phyloP scores from a whole-genome alignment of 1,140 invertebrate genomes.

The Megalonaias nervosa region DNA sequence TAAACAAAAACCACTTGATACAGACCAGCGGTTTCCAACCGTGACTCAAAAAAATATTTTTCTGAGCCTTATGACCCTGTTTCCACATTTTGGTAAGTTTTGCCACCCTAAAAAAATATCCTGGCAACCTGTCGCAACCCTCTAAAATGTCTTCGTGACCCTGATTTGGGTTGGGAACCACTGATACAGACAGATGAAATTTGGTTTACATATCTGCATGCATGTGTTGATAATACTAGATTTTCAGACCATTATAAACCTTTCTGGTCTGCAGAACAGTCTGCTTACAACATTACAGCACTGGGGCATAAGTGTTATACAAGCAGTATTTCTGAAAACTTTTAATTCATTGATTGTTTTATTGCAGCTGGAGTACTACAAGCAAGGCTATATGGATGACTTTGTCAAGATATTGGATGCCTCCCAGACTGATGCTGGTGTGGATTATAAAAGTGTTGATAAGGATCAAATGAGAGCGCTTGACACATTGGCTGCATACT shows the following conservation, averaged over 20 bases:
- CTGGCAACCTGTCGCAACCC: too few relatives aligned
- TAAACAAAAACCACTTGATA: background rate
- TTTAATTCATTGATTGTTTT: slow-evolving; percentile 3
- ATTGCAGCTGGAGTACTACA: slow-evolving; percentile 94
- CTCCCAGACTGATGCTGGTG: slow-evolving; percentile 88
- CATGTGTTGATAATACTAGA: too few relatives aligned
- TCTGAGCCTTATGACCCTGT: too few relatives aligned
- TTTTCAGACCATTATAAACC: background rate
- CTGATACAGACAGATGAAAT: background rate
- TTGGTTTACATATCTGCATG: background rate
- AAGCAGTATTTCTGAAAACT: background rate
- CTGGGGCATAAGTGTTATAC: background rate
- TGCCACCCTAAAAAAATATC: too few relatives aligned
- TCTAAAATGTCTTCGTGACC: too few relatives aligned
- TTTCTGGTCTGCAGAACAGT: background rate
- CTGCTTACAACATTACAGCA: background rate
- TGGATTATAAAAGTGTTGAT: slow-evolving; percentile 93
- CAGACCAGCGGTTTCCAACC: too few relatives aligned
- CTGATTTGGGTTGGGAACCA: too few relatives aligned
- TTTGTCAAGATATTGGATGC: slow-evolving; percentile 95
- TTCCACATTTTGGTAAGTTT: too few relatives aligned
- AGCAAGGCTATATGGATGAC: slow-evolving; percentile 91
- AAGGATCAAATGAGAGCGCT: slow-evolving; percentile 97
- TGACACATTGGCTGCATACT: slow-evolving; percentile 97
- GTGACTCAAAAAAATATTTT: too few relatives aligned